phyloP scores from a whole-genome alignment of 1,140 invertebrate species.

The Zaprionus kolodkinae region DNA sequence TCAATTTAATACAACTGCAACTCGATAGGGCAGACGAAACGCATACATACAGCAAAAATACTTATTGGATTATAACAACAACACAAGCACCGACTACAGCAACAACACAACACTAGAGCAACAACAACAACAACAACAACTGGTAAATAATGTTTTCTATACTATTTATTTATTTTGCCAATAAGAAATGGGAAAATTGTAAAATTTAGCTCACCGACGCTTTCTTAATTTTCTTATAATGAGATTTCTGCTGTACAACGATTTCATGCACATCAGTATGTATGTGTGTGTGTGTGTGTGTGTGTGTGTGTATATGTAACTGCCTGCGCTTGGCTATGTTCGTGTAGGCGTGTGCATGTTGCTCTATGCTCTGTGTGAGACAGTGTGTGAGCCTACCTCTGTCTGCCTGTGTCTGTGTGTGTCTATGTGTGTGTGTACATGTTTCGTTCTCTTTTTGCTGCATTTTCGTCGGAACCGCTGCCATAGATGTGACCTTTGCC shows the following conservation, averaged over 20 bases:
- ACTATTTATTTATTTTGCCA: constrained; percentile 35
- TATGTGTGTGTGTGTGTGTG: constrained; percentile 16
- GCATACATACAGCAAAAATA: constrained; percentile 52
- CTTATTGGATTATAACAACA: constrained; percentile 72
- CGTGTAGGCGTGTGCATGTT: constrained; percentile 34
- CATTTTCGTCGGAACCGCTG: constrained; percentile 43
- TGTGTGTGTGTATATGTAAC: constrained; percentile 26
- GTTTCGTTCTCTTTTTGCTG: constrained; percentile 52
- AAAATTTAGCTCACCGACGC: constrained; percentile 26
- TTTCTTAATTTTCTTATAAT: constrained; percentile 39
- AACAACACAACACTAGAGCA: constrained; percentile 34
- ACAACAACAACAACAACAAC: constrained; percentile 33
- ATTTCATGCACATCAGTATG: constrained; percentile 28
- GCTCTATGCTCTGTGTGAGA: constrained; percentile 4
- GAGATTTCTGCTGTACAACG: constrained; percentile 37
- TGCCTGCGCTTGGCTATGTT: constrained; percentile 35
- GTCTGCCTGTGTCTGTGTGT: neutral
- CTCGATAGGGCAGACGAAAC: constrained; percentile 15
- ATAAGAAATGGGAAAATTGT: constrained; percentile 22
- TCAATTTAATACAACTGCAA: constrained; percentile 65
- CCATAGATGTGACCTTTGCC: constrained; percentile 50
- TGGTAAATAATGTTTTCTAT: constrained; percentile 61
- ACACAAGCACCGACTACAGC: constrained; percentile 20
- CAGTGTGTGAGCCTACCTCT: constrained; percentile 1
- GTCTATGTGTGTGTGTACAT: constrained; percentile 23